These are phyloP conservation scores for Columba livia DNA, from an alignment of 2,113 vertebrate species.

Conservation along the genomic window DNA sequence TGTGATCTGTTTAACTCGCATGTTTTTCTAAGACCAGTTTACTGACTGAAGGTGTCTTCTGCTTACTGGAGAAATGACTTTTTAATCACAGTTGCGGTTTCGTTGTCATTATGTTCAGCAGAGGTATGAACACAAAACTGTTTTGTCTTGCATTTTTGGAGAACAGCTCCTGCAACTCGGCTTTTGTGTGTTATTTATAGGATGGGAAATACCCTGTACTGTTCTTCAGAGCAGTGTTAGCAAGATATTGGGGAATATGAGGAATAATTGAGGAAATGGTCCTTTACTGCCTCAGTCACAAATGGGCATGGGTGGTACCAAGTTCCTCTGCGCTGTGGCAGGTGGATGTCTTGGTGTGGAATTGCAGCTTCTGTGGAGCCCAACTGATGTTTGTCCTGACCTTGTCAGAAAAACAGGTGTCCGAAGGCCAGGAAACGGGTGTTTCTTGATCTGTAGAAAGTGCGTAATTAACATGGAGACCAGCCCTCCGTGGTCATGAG, in stretches of 20 bases:
- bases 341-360: not conserved
- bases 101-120: rapidly evolving
- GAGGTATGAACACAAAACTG: not conserved
- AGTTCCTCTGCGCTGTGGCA: not conserved
- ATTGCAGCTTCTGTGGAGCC: not conserved
- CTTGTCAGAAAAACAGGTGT: not conserved
- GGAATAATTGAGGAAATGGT: not conserved
- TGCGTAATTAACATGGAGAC: not conserved
- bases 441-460: not conserved
- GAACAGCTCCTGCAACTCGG: not conserved
- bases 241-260: not conserved
- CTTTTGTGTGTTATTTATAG: not conserved
- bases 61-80: not conserved
- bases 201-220: not conserved
- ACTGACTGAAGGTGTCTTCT: not conserved
- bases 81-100: not conserved
- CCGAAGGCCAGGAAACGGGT: not conserved
- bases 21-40: not conserved
- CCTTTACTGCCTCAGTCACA: not conserved
- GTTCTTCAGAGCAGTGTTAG: not conserved
- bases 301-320: not conserved
- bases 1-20: not conserved
- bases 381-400: not conserved
- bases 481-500: not conserved
- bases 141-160: not conserved